phyloP scores from a whole-genome alignment of 2,797 vertebrate species.

The Ctenosaura bakeri region DNA sequence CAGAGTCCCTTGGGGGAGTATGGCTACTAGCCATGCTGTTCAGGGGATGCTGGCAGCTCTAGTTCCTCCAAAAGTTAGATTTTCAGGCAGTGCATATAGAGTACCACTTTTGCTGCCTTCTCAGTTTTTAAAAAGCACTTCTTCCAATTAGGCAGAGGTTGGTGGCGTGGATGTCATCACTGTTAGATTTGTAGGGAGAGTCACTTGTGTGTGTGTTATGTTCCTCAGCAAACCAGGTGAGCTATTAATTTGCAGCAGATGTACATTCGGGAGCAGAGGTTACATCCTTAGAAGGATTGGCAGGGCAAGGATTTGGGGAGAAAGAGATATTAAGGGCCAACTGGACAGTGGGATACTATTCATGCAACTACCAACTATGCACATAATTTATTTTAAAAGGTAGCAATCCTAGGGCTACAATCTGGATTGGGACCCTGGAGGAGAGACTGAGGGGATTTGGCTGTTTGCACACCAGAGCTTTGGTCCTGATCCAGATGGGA shows the following conservation, averaged over 20 bases:
- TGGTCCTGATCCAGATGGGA: neutral
- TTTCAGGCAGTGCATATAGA: no score
- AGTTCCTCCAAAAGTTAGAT: no score
- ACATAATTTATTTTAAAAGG: no score
- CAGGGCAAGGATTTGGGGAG: conserved; percentile 40
- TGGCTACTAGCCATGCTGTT: no score
- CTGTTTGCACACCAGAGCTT: neutral
- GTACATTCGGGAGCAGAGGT: conserved; percentile 21
- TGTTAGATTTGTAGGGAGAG: neutral
- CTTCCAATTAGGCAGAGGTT: neutral
- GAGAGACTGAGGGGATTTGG: neutral
- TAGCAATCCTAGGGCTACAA: neutral
- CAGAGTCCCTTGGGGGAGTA: no score
- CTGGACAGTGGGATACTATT: neutral
- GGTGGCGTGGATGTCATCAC: neutral
- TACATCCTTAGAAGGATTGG: conserved; percentile 17
- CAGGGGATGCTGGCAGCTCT: no score
- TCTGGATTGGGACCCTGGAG: neutral
- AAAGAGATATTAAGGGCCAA: neutral
- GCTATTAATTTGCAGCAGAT: conserved; percentile 29
- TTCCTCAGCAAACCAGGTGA: conserved; percentile 1
- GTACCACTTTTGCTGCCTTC: neutral
- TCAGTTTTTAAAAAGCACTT: no score
- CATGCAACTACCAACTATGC: neutral
- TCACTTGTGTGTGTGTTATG: neutral